Percentiles rank a stretch among this genome's conserved stretches.
Conservation (phyloP, 2,888 invertebrate genomes). For the Synanthedon myopaeformis region DNA sequence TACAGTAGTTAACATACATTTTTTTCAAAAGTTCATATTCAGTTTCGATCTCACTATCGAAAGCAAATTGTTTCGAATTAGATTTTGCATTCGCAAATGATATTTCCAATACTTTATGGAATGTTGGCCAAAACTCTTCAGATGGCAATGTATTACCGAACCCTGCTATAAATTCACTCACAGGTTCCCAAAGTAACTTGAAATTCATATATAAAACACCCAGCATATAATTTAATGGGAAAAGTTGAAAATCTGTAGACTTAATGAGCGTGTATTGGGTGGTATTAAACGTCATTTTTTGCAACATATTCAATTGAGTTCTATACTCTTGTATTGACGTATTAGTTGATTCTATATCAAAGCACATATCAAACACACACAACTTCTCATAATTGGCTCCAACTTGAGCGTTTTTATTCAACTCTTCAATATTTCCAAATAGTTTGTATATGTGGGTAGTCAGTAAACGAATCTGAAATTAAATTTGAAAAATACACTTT, state of each 20-base stretch:
- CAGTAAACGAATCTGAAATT: constrained; percentile 73
- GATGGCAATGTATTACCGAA: constrained; percentile 74
- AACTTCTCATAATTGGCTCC: constrained; percentile 52
- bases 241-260: constrained; percentile 69
- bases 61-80: constrained; percentile 37
- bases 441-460: constrained; percentile 80
- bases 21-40: constrained; percentile 32
- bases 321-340: constrained; percentile 84
- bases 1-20: constrained; percentile 45
- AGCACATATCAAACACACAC: constrained; percentile 76
- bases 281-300: constrained; percentile 77
- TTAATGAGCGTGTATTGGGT: constrained; percentile 69
- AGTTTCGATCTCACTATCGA: constrained; percentile 43
- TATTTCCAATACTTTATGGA: constrained; percentile 69
- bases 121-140: constrained; percentile 81
- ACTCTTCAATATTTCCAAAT: constrained; percentile 70
- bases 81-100: constrained; percentile 57
- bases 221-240: constrained; percentile 82
- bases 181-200: constrained; percentile 89
- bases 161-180: constrained; percentile 78
- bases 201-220: constrained; percentile 90
- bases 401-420: constrained; percentile 42
- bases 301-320: constrained; percentile 79
- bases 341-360: constrained; percentile 76
- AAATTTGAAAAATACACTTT: not conserved